Conservation (phyloP, 2,888 invertebrate genomes). For the Philonicus albiceps region DNA sequence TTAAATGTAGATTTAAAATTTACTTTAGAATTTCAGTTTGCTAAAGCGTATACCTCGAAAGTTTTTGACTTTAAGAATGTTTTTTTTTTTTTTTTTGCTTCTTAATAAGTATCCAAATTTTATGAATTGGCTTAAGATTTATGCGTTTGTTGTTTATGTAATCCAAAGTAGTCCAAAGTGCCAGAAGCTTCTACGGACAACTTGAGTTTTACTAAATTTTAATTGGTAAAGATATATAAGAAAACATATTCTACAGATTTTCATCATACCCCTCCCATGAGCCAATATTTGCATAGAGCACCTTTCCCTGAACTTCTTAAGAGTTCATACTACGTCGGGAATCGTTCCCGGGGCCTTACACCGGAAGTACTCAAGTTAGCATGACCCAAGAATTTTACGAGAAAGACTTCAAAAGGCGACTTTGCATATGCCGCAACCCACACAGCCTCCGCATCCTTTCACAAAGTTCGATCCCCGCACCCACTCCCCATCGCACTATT, state of each 20-base stretch:
- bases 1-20: too few species aligned
- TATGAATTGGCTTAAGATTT: too few species aligned
- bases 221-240: too few species aligned
- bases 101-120: too few species aligned
- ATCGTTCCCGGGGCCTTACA: background rate
- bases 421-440: conserved; percentile 4
- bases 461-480: background rate
- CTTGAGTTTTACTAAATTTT: too few species aligned
- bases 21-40: too few species aligned
- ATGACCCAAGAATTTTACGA: background rate
- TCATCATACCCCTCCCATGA: background rate
- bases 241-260: background rate
- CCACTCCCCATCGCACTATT: background rate
- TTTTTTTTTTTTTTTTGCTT: too few species aligned
- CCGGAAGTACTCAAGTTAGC: background rate
- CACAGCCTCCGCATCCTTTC: background rate
- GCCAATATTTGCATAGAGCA: background rate
- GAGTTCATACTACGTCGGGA: background rate
- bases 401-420: background rate
- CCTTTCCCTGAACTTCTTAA: background rate
- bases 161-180: background rate
- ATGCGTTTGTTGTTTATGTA: too few species aligned
- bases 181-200: too few species aligned
- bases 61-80: too few species aligned
- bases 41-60: too few species aligned